Base-by-base conservation (phyloP, 2,888 invertebrate genomes). In the Oscheius sp. region DNA sequence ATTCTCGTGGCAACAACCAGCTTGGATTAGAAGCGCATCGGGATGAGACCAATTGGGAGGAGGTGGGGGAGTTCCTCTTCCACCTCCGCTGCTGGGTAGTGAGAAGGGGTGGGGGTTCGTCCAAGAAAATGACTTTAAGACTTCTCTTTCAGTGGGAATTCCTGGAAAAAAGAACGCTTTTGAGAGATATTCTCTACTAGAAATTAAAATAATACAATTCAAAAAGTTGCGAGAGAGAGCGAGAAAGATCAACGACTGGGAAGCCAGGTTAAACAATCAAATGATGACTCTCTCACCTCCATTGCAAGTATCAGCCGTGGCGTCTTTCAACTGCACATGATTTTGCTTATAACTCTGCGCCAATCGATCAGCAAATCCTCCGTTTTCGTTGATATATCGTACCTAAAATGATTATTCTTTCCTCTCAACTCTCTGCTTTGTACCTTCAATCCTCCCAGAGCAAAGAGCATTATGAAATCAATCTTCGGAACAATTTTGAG, bases 1-100 rank as follows among this genome's bases (percentile, higher is more conserved):
- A 50, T 78, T 75, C 17, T 85, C 84, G 57, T 85, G 84, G 65
- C 85, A 85, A 37, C 85, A 85, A 6, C 82, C 84, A 10, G 48
- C 57, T 25, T 55, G 69, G 1, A 80, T 75, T n/a, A 84, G 72
- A 8, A 84, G 69, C 0, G 80, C 79, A 53, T 84, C 82, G n/a
- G 81, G 75, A 0, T 76, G 73, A 6, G 45, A 34, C 74, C 70
- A 69, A 4, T 39, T 3, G 5, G 37, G 33, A 10, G 31, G 46
- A 31, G 67, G 57, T 8, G 50, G 50, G 64, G 17, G 69, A 53
- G 52, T 74, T 2, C 33, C 20, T n/a, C n/a, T n/a, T n/a, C n/a
- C n/a, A n/a, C n/a, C n/a, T 20, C 12, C 20, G 17, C 33, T 55
- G 48, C 25, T 48, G 17, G 33, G 33, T 33, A n/a, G n/a, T n/a